These are phyloP conservation scores for Atethmia centrago DNA, from an alignment of 2,888 invertebrate species.

Conservation along the genomic window DNA sequence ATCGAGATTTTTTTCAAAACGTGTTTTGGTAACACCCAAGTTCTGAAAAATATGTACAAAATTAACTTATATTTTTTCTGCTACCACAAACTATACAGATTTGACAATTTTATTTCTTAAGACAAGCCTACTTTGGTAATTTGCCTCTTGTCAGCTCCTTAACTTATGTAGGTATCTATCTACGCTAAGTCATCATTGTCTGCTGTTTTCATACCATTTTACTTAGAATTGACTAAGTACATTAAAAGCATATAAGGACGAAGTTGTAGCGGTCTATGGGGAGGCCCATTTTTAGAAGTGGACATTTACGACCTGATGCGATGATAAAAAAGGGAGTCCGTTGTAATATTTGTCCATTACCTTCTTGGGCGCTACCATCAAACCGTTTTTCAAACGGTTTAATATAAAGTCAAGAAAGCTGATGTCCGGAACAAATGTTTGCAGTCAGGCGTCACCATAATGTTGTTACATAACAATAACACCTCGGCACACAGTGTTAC, in stretches of 20 bases:
- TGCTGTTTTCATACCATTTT: constrained; percentile 1
- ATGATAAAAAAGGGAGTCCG: constrained; percentile 52
- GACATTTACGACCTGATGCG: constrained; percentile 50
- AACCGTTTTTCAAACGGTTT: constrained; percentile 33
- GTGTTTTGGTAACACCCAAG: too few relatives aligned
- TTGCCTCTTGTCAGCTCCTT: too few relatives aligned
- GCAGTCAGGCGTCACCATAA: constrained; percentile 39
- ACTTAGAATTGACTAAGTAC: constrained; percentile 10
- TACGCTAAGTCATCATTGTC: not conserved
- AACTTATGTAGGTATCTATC: too few relatives aligned
- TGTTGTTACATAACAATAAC: constrained; percentile 53
- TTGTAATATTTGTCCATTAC: constrained; percentile 43
- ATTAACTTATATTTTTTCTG: too few relatives aligned
- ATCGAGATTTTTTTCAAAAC: too few relatives aligned
- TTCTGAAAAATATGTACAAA: too few relatives aligned
- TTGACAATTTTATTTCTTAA: too few relatives aligned
- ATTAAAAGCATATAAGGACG: constrained; percentile 23
- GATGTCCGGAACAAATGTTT: constrained; percentile 39
- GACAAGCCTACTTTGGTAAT: too few relatives aligned
- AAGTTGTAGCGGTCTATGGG: constrained; percentile 25
- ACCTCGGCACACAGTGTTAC: constrained; percentile 65
- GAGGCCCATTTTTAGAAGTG: constrained; percentile 33
- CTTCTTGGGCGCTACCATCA: constrained; percentile 8
- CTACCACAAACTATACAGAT: too few relatives aligned
- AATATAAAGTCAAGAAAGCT: constrained; percentile 42